Percentiles rank a stretch among this genome's conserved stretches.
Evolutionary conservation across 2,113 vertebrate genomes (phyloP).

Genomic region (Addax nasomaculatus): DNA sequence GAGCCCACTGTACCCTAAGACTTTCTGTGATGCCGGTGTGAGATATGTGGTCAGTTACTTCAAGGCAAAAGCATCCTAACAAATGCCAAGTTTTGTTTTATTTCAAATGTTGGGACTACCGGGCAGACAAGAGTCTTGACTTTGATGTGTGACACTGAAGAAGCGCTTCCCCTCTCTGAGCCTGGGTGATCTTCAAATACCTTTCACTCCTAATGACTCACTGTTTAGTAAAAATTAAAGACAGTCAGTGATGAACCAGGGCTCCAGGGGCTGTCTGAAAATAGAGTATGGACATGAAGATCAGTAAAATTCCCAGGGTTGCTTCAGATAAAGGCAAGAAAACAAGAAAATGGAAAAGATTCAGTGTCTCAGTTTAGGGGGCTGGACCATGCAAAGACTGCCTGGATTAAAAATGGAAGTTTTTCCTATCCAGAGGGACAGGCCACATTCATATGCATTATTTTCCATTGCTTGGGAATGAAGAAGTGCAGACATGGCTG

Average conservation of each 20-base stretch:
- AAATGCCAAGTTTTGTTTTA: neutral
- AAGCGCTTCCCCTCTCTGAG: neutral
- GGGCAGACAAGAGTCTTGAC: no score
- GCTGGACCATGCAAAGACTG: neutral
- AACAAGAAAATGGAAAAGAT: neutral
- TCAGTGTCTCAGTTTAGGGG: neutral
- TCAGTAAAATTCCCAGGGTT: neutral
- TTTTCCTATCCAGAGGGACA: neutral
- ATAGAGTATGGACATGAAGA: neutral
- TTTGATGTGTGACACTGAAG: neutral
- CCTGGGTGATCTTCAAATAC: neutral
- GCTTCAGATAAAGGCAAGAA: neutral
- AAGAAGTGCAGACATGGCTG: neutral
- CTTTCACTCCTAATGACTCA: neutral
- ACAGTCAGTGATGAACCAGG: neutral
- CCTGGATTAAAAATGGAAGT: neutral
- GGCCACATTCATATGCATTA: fast-evolving
- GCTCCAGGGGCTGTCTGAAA: neutral
- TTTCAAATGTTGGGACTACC: no score
- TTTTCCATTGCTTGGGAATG: neutral
- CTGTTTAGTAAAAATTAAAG: neutral
- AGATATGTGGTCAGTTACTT: neutral
- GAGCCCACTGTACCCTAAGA: neutral
- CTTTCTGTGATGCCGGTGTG: neutral
- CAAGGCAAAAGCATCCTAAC: neutral